Evolutionary conservation across 2,888 invertebrate species (phyloP), one percentile per base, ranked within the genome.

Genomic region (Endotricha flammealis): DNA sequence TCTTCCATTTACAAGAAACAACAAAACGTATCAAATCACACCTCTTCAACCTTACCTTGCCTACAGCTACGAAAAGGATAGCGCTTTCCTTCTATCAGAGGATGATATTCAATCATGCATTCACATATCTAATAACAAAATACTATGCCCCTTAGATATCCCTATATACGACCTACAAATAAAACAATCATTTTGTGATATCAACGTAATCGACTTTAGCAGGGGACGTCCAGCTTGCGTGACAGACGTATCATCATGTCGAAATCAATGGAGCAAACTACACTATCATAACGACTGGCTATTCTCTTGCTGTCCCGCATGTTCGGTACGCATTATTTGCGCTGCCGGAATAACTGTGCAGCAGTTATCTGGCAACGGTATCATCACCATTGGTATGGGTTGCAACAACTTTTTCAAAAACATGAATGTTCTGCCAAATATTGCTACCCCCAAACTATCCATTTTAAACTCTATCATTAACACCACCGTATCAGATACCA

Each of bases 81-180:
- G 16, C 10, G 25, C 24, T 24, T 8, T 36, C 1, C 30, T 36
- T 10, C n/a, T 36, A 30, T 17, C 8, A n/a, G 35, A 35, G 1
- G 12, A 29, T 7, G 35, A 35, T 12, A 7, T 35, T 22, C 29
- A 20, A 23, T 6, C 22, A 9, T 29, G 35, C 23, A 16, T 29
- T 9, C 29, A 36, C 20, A 16, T 12, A 29, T 30, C 29, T 4
- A 12, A 36, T 16, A 17, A 36, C 2, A 36, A 36, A 36, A 14
- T 36, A 6, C 16, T 36, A 16, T 36, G 36, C 11, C 11, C 29
- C 8, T 11, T 36, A 23, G 29, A 36, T 30, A 36, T 20, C 9
- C 36, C 36, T 8, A n/a, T 16, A 4, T 36, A 36, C 13, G 20
- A 36, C 10, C n/a, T 30, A 9, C 12, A 36, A 3, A 13, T 36